Base-by-base conservation (phyloP, 2,797 vertebrate genomes). In the Silurus aristotelis region DNA sequence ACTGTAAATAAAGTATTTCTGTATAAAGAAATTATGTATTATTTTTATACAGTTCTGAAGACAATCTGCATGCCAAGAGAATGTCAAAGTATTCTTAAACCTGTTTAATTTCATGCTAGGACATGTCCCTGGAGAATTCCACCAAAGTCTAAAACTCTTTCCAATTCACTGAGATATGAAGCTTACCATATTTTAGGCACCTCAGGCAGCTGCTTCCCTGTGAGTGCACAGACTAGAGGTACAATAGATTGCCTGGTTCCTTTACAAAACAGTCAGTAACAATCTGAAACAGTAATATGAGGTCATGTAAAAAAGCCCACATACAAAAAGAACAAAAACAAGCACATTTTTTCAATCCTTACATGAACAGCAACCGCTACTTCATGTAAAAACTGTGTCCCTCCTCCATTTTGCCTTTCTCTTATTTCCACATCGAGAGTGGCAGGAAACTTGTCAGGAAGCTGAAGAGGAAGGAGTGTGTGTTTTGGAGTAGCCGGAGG, bases 111-210 rank as follows among this genome's bases (percentile, higher is more conserved):
- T 76, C 84, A 25, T 75, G 79, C 63, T n/a, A 15, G 9, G 27
- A 38, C 52, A 77, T 31, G 73, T 67, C 66, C 38, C 22, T 1
- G 12, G 20, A 38, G 27, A 76, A 80, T 81, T 82, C 61, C 38
- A 63, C 75, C 61, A 80, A 83, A 55, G 75, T n/a, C 2, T 19
- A 61, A 77, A 78, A 27, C n/a, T 71, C 46, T 86, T 63, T 82
- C 82, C 31, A 68, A 82, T 84, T 79, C 63, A 48, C 52, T 12
- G 56, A 82, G 71, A 83, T 86, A 64, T 84, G 73, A 83, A 77
- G 61, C 82, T 81, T 82, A 87, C 78, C 66, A 64, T 77, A 68
- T 80, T 85, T 85, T 77, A 43, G 84, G 84, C 79, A 86, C 79
- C 64, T 84, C 67, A 56, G 80, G 77, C 80, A 86, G 86, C 71